phyloP scores from a whole-genome alignment of 2,888 invertebrate genomes.

The Latrodectus elegans region DNA sequence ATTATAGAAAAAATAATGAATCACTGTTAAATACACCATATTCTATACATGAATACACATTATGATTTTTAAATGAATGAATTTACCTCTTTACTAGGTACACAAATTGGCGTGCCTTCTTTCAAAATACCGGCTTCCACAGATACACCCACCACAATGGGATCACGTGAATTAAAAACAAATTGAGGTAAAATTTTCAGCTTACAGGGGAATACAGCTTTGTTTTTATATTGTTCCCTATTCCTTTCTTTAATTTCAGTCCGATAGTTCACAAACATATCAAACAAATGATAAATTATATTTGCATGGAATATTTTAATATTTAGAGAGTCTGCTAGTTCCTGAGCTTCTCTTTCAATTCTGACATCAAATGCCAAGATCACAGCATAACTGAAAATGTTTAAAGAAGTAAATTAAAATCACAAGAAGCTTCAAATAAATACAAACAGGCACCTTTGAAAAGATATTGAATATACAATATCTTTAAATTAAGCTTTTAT shows the following conservation, averaged over 20 bases:
- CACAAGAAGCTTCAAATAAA: too few relatives aligned
- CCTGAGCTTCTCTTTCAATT: constrained; percentile 97
- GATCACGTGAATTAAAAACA: constrained; percentile 98
- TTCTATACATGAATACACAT: background rate
- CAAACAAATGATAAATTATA: constrained; percentile 99
- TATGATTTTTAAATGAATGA: background rate
- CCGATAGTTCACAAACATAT: constrained; percentile 93
- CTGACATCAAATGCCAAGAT: constrained; percentile 99
- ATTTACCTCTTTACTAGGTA: constrained; percentile 92
- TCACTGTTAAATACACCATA: too few relatives aligned
- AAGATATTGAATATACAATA: too few relatives aligned
- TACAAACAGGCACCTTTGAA: too few relatives aligned
- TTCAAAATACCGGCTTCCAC: constrained; percentile 96
- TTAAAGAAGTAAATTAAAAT: background rate
- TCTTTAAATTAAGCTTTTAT: too few relatives aligned
- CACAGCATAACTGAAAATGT: constrained; percentile 85
- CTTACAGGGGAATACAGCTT: constrained; percentile 99
- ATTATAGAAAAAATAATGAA: too few relatives aligned
- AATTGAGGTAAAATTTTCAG: constrained; percentile 87
- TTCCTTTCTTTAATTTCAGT: constrained; percentile 93
- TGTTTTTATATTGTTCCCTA: constrained; percentile 94
- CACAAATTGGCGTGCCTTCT: constrained; percentile 97
- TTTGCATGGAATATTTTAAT: constrained; percentile 97
- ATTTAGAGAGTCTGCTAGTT: constrained; percentile 93
- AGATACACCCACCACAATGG: constrained; percentile 96